Base-by-base conservation (phyloP, 2,113 vertebrate genomes). In the Haemorhous mexicanus region DNA sequence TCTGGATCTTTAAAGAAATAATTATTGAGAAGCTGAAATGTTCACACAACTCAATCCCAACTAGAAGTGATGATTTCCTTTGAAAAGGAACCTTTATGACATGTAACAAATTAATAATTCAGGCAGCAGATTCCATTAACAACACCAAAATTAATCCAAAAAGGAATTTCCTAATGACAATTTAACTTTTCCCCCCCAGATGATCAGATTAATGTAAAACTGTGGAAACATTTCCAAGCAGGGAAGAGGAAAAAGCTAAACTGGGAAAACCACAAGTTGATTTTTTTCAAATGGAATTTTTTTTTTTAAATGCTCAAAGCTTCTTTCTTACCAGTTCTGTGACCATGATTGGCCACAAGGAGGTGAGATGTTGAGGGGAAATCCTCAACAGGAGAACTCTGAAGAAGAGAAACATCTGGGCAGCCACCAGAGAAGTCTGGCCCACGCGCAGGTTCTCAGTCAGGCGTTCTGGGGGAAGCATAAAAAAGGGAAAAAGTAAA, bases 331-430 rank as follows among this genome's bases (percentile, higher is more conserved):
- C 99, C 98, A 99, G 78, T 92, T 99, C 99, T 69, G 99, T 99
- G 75, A 99, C 99, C 99, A 99, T 99, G 90, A 99, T 99, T 43
- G 99, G 99, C 99, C 99, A 99, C 72, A 99, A 87, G 0, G 99
- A 99, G 73, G 98, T 99, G 87, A 99, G 97, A 91, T 99, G 99
- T 67, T 99, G 99, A 73, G 98, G 98, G 32, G 99, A 99, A 96
- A 99, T 99, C 94, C 99, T 98, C 92, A 99, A 84, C 93, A 99
- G 81, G 64, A 99, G 97, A 91, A 99, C 99, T 77, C 99, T 98
- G 97, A 99, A 99, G 98, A 99, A 99, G 46, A 99, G 98, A 96
- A 99, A 99, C 98, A 99, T 99, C 97, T 99, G 99, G 76, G 99
- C 98, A 9, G 98, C 98, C 91, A 98, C 98, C 49, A 98, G 73